Conservation (phyloP, 2,797 vertebrate genomes). For the Alcedo atthis region DNA sequence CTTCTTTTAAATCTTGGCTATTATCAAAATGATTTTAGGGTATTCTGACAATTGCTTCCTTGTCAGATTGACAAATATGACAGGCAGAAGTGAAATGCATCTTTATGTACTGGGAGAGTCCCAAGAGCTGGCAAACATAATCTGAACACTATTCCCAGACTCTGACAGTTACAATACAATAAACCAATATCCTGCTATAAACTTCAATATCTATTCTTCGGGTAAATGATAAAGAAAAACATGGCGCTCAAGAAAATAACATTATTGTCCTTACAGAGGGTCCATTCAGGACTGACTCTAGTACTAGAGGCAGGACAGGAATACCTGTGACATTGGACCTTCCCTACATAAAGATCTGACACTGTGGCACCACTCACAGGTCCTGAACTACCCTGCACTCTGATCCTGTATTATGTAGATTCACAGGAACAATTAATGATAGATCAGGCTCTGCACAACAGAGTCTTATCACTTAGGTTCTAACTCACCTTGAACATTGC, state of each 20-base stretch:
- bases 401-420: background rate
- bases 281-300: background rate
- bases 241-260: background rate
- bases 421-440: background rate
- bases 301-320: background rate
- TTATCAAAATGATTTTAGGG: background rate
- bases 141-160: background rate
- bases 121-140: constrained; percentile 8
- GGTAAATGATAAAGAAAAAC: background rate
- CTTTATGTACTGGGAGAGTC: background rate
- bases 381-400: background rate
- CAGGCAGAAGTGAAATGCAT: background rate
- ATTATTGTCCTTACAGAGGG: background rate
- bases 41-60: constrained; percentile 15
- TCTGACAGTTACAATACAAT: background rate
- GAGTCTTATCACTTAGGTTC: background rate
- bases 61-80: constrained; percentile 23
- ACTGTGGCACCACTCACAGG: background rate
- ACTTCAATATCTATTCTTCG: background rate
- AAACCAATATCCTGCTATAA: background rate
- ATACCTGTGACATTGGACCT: rapidly evolving
- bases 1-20: constrained; percentile 16
- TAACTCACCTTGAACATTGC: background rate
- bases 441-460: background rate
- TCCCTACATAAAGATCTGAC: background rate